Evolutionary conservation across 2,113 vertebrate genomes (phyloP), one percentile per base, ranked within the genome.

Genomic region (Protobothrops flavoviridis): DNA sequence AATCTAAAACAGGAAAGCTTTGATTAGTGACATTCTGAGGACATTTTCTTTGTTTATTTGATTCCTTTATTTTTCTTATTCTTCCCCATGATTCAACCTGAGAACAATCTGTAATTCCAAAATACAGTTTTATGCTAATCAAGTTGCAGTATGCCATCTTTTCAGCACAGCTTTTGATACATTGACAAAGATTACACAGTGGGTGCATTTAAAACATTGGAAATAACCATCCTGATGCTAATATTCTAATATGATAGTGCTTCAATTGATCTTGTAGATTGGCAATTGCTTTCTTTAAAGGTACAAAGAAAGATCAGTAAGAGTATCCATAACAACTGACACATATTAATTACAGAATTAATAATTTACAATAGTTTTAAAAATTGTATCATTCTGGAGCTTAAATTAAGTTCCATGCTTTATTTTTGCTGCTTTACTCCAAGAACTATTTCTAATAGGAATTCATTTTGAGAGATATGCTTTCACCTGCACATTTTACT

Each of bases 371-470:
- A 39, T 95, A 91, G 87, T 93, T 45, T 50, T 17, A 52, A 96
- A 94, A 91, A 95, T 90, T 24, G 91, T 20, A 59, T 57, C 1
- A 87, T 10, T 90, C 15, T 91, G 39, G 59, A 92, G 45, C 92
- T 96, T 94, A 92, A 95, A 95, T 96, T 94, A 95, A 94, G 91
- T 85, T 7, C 87, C 93, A 91, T 86, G 12, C 50, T 89, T 93
- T 94, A 81, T 94, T 92, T 85, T 39, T 95, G 91, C 1, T n/a
- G 61, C 0, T 89, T n/a, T 91, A 95, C 61, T 33, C 21, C 95
- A 91, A 93, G 1, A 89, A 5, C 0, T 64, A 39, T 90, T 96
- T 96, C 93, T 86, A 81, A 81, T 88, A 24, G 48, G 3, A 93
- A 64, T 94, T 93, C 64, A 92, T 85, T 94, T 55, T 87, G 1